Evolutionary conservation across 2,888 invertebrate genomes (phyloP).

Genomic region (Caradrina kadenii): DNA sequence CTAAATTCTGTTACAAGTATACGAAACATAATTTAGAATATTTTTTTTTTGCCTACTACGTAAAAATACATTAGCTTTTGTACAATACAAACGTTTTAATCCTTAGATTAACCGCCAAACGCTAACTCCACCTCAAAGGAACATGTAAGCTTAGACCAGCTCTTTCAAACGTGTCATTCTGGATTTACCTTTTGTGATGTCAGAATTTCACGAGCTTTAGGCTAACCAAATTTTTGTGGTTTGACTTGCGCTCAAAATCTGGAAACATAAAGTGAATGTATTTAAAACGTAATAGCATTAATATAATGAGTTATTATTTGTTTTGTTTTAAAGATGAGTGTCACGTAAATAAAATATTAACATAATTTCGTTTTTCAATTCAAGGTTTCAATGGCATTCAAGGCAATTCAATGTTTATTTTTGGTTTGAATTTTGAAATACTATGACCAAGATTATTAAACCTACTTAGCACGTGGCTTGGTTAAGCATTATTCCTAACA

Average conservation of each 20-base stretch:
- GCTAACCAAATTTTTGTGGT: slow-evolving; percentile 40
- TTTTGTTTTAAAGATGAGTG: not conserved
- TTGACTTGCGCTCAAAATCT: slow-evolving; percentile 28
- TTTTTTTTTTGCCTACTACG: not conserved
- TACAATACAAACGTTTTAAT: slow-evolving; percentile 8
- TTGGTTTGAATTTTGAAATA: too few species aligned
- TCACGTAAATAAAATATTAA: too few species aligned
- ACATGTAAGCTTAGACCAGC: slow-evolving; percentile 10
- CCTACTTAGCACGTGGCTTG: too few species aligned
- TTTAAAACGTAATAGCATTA: not conserved
- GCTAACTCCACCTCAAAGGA: slow-evolving; percentile 30
- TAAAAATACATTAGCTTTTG: not conserved
- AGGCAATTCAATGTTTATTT: too few species aligned
- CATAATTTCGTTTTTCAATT: too few species aligned
- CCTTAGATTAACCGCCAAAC: slow-evolving; percentile 14
- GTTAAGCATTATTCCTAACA: too few species aligned
- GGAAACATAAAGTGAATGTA: slow-evolving; percentile 5
- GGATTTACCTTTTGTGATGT: slow-evolving; percentile 24
- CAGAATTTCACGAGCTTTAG: slow-evolving; percentile 25
- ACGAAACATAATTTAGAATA: slow-evolving; percentile 1
- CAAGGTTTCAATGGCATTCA: too few species aligned
- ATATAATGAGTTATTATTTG: not conserved
- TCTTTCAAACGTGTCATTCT: slow-evolving; percentile 30
- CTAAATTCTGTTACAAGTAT: too few species aligned
- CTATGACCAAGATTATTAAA: too few species aligned